Conservation (phyloP, 2,797 vertebrate genomes). For the Malurus splendens region DNA sequence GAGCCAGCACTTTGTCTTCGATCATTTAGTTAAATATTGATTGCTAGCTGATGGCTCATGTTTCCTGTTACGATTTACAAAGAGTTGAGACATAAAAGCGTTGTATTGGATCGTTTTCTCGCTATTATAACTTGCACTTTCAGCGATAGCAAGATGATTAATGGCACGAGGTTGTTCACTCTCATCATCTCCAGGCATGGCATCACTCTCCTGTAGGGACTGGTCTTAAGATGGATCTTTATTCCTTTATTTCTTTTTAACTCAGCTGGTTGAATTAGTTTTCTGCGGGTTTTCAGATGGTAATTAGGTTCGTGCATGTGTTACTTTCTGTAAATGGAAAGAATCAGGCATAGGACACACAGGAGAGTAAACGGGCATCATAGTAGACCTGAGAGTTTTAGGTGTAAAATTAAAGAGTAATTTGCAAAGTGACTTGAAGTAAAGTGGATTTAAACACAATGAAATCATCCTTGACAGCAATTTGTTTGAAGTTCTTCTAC, state of each 20-base stretch:
- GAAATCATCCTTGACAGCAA: conserved; percentile 43
- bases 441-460: conserved; percentile 31
- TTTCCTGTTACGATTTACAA: conserved; percentile 21
- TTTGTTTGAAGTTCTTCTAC: conserved; percentile 38
- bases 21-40: not conserved
- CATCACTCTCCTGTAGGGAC: not conserved
- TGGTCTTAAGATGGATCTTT: not conserved
- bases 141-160: not conserved
- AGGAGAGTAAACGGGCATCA: not conserved
- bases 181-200: not conserved
- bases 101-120: not conserved
- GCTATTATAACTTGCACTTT: not conserved
- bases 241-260: not conserved
- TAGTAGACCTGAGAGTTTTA: not conserved
- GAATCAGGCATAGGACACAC: not conserved
- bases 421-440: conserved; percentile 37
- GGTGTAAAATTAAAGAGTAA: conserved; percentile 25
- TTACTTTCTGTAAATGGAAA: not conserved
- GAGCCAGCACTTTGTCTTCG: not conserved
- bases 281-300: not conserved
- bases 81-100: not conserved
- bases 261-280: not conserved
- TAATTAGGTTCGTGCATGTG: not conserved
- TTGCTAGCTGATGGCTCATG: not conserved
- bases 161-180: not conserved